Base-by-base conservation (phyloP, 2,797 vertebrate genomes). In the Microcaecilia unicolor region DNA sequence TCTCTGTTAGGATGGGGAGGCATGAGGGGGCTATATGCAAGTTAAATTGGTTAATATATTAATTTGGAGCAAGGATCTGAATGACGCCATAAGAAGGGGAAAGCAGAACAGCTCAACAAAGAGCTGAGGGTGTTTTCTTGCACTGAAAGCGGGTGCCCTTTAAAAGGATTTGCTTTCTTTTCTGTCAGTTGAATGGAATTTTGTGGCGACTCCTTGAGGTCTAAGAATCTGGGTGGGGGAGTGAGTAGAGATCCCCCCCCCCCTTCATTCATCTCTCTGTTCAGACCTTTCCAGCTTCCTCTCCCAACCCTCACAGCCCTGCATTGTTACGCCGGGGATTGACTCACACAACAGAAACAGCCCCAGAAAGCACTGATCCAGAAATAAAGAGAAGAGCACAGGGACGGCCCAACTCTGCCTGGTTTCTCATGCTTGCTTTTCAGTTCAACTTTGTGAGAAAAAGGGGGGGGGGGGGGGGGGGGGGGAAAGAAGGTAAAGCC, bases 161-260 rank as follows among this genome's bases (percentile, higher is more conserved):
- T 64, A 75, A 76, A 73, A 55, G 68, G 74, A 67, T 80, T 84
- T 85, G 50, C 75, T 85, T 78, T 79, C 69, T 70, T 72, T 69
- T 71, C 66, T 74, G 64, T 77, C 71, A 70, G 51, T 60, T 78
- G 72, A 68, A 72, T 79, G 81, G 85, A 83, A 85, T 89, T 86
- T 48, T 34, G 74, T 52, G 59, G 81, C 75, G 71, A 76, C 67
- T 69, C 67, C 61, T 78, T 63, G 68, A 69, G 71, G 64, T 67
- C 70, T 72, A 57, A 68, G 62, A 64, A 69, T 61, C 8, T 11
- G 55, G 64, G 36, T 43, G 31, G 10, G 18, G 49, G 44, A 51
- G 50, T 47, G 57, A 35, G 41, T 31, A 28, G 21, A 30, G 13
- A 25, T 24, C 11, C 22, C 36, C n/a, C n/a, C 34, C 39, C 31